Base-by-base conservation (phyloP, 2,113 vertebrate genomes). In the Miniopterus natalensis region DNA sequence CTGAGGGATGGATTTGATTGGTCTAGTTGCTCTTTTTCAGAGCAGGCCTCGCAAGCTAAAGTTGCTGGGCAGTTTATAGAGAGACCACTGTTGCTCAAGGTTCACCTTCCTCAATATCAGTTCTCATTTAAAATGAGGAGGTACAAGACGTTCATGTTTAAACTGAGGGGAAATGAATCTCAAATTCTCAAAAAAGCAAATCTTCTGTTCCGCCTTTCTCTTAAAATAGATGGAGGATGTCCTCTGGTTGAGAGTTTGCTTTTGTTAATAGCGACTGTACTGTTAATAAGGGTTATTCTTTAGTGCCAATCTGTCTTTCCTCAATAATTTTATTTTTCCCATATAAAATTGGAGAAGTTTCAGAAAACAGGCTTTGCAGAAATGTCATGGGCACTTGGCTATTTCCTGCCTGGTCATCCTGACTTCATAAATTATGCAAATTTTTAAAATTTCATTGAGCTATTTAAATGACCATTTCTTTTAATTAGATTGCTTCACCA, bases 401-500 rank as follows among this genome's bases (percentile, higher is more conserved):
- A 29, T 95, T 97, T 98, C 91, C 75, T 97, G 86, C 17, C 42
- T 90, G 36, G 61, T 92, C 47, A 65, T 94, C 29, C 5, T 57
- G 87, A 96, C 95, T 96, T 96, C 55, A 90, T 49, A 6, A 91
- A 74, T 90, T 57, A 94, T 77, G 81, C 85, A 6, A 90, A 66
- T 5, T 83, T 97, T 74, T 80, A 42, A 97, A 95, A 92, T 97
- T 73, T 95, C 84, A 80, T 94, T 92, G 47, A 27, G 78, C 51
- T 95, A 78, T 85, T 55, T 94, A 97, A 97, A 93, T 90, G 70
- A 90, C 57, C 7, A 2, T 97, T 98, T 95, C 42, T 94, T 98
- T 97, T 97, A 93, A 96, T 97, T 96, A 92, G 71, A 97, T n/a
- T 96, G 3, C 42, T 96, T 96, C 88, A 27, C 14, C 75, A 88